Percentiles rank a stretch among this genome's conserved stretches.
Evolutionary conservation across 1,140 invertebrate species (phyloP).

Genomic region (Solen grandis): DNA sequence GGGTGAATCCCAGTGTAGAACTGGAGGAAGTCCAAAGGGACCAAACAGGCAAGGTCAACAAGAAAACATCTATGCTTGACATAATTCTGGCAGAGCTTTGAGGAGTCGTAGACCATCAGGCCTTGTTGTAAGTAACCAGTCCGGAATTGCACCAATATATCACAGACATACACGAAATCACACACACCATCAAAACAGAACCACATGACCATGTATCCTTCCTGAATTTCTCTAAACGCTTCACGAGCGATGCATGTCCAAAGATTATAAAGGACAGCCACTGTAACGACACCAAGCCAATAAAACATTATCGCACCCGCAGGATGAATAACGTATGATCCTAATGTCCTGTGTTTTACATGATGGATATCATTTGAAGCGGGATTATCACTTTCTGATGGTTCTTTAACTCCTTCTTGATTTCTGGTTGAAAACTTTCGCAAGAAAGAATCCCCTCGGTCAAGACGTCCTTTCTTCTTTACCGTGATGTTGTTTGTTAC

Average conservation of each 20-base stretch:
- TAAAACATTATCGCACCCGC: conserved; percentile 98
- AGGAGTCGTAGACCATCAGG: conserved; percentile 94
- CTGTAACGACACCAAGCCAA: conserved; percentile 94
- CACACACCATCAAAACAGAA: conserved; percentile 90
- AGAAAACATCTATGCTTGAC: conserved; percentile 91
- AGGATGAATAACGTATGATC: conserved; percentile 90
- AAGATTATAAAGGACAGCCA: conserved; percentile 95
- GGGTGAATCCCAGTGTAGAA: conserved; percentile 76
- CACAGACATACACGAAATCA: conserved; percentile 92
- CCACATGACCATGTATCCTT: conserved; percentile 86
- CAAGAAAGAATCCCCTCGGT: conserved; percentile 96
- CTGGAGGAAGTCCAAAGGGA: conserved; percentile 93
- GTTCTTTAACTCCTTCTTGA: conserved; percentile 56
- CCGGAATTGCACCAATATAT: conserved; percentile 94
- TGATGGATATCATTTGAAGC: conserved; percentile 61
- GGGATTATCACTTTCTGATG: conserved; percentile 46
- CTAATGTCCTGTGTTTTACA: conserved; percentile 80
- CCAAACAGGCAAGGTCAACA: conserved; percentile 91
- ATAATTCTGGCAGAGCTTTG: conserved; percentile 94
- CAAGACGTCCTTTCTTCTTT: conserved; percentile 90
- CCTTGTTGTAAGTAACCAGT: conserved; percentile 98
- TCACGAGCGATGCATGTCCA: conserved; percentile 97
- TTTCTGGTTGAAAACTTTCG: conserved; percentile 96
- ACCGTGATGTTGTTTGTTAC: conserved; percentile 90
- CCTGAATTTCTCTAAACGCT: conserved; percentile 94